Evolutionary conservation across 2,888 invertebrate genomes (phyloP).

Genomic region (Agriopis aurantiaria): DNA sequence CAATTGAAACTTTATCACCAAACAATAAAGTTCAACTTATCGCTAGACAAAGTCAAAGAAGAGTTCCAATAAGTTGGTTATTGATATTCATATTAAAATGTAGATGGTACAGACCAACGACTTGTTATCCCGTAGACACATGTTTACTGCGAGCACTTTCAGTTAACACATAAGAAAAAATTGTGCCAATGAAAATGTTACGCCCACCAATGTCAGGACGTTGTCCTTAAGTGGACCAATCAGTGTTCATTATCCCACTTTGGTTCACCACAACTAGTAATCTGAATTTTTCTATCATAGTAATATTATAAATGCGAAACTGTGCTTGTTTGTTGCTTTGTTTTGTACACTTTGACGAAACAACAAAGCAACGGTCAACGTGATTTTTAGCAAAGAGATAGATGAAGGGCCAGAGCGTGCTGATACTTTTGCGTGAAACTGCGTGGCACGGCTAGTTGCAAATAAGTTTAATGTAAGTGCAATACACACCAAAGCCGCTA

Average conservation of each 20-base stretch:
- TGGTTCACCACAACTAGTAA: neutral
- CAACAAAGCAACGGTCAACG: too few species aligned
- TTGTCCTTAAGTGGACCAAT: neutral
- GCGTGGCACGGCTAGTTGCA: too few species aligned
- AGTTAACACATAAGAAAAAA: neutral
- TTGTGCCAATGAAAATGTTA: neutral
- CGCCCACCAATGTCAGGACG: neutral
- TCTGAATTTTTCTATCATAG: too few species aligned
- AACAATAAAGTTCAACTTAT: slow-evolving; percentile 44
- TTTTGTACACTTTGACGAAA: too few species aligned
- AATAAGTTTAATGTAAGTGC: too few species aligned
- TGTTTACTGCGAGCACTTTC: neutral
- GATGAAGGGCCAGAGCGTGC: too few species aligned
- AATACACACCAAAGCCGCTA: too few species aligned
- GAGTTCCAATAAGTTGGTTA: slow-evolving; percentile 47
- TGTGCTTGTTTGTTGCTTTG: too few species aligned
- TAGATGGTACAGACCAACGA: slow-evolving; percentile 62
- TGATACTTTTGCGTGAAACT: too few species aligned
- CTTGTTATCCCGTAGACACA: neutral
- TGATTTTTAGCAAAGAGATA: too few species aligned
- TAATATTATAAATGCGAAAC: too few species aligned
- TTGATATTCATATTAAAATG: slow-evolving; percentile 76
- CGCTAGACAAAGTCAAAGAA: slow-evolving; percentile 7
- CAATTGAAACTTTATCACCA: neutral
- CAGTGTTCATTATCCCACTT: neutral